Conservation (phyloP, 2,113 vertebrate genomes). For the Ia io region DNA sequence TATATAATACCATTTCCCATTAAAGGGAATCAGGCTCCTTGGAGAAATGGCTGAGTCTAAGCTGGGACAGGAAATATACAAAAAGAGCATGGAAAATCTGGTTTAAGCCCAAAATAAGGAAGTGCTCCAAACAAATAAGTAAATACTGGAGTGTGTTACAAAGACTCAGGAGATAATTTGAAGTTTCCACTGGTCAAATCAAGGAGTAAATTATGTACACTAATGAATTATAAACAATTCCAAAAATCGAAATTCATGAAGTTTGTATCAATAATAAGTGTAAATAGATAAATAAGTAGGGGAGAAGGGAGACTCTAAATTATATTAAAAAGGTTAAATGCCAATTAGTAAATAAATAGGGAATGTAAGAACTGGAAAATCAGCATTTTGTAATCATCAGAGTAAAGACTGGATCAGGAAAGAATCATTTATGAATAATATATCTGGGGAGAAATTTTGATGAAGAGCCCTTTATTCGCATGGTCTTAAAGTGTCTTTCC, state of each 20-base stretch:
- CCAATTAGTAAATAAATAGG: background rate
- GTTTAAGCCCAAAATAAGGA: background rate
- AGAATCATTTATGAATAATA: background rate
- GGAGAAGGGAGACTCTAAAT: background rate
- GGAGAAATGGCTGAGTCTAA: background rate
- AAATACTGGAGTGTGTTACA: background rate
- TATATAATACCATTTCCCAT: background rate
- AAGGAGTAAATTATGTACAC: background rate
- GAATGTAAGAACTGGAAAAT: background rate
- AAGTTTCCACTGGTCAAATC: background rate
- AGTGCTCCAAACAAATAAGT: background rate
- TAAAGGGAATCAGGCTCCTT: background rate
- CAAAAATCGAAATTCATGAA: background rate
- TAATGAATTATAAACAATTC: background rate
- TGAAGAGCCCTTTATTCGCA: background rate
- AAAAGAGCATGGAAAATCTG: background rate
- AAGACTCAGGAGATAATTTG: background rate
- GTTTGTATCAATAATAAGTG: background rate
- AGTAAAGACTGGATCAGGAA: background rate
- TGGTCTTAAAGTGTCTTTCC: background rate
- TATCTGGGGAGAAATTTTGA: background rate
- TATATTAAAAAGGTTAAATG: background rate
- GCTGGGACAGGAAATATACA: background rate
- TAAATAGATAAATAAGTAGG: background rate
- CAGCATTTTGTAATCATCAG: background rate